A percentile compares a stretch with the other conserved stretches of the same genome.
Conservation (phyloP, 92 coral and sea anemone species). For the Isaurus tuberculatus region DNA sequence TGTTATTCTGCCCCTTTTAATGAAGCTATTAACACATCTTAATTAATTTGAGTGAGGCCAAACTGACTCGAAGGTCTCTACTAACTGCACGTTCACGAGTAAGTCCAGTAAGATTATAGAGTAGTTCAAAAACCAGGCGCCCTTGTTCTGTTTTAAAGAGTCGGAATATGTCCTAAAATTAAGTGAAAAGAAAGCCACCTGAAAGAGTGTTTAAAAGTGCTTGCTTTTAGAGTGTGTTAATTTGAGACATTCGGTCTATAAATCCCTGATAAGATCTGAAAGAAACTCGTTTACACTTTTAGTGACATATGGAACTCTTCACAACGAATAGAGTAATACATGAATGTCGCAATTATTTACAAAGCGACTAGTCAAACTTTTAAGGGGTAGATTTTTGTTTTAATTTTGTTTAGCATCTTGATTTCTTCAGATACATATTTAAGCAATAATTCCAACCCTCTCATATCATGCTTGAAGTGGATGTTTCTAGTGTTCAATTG, state of each 20-base stretch:
- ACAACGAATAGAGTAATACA: neutral
- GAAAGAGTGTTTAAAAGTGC: constrained; percentile 26
- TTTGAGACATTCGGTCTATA: constrained; percentile 37
- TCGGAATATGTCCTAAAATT: neutral
- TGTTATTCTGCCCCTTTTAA: constrained; percentile 62
- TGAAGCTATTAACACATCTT: constrained; percentile 78
- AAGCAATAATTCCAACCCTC: neutral
- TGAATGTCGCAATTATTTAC: neutral
- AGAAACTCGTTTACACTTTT: constrained; percentile 24
- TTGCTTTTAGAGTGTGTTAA: constrained; percentile 20
- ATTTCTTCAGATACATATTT: neutral
- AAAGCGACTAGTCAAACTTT: neutral
- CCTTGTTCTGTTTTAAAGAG: neutral
- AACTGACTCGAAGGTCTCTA: constrained; percentile 14
- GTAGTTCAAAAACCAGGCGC: neutral
- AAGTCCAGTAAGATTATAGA: neutral
- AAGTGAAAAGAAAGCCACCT: constrained; percentile 14
- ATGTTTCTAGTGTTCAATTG: constrained; percentile 1
- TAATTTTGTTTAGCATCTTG: neutral
- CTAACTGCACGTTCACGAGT: neutral
- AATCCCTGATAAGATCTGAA: constrained; percentile 49
- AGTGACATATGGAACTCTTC: constrained; percentile 25
- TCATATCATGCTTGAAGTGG: neutral
- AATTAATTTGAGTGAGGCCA: constrained; percentile 57
- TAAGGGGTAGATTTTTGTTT: neutral